Conservation (phyloP, 2,888 invertebrate genomes). For the Ganaspis brasiliensis region DNA sequence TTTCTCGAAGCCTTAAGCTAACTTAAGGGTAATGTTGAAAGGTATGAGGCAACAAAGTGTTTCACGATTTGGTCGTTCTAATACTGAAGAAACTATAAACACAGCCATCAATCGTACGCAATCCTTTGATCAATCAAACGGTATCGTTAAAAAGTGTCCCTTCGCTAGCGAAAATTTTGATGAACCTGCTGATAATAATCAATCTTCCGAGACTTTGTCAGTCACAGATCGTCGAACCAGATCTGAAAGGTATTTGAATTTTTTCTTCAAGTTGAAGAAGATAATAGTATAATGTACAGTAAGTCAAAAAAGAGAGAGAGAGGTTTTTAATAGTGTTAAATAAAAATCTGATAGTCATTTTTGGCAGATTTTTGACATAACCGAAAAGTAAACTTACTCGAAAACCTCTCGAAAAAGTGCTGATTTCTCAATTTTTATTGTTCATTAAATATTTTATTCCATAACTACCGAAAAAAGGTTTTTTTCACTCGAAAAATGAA, state of each 20-base stretch:
- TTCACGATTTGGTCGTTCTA: conserved; percentile 70
- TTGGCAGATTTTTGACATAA: no score
- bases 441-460: no score
- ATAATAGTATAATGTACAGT: no score
- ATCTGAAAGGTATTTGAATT: conserved; percentile 74
- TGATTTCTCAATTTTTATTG: no score
- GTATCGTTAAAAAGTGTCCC: conserved; percentile 65
- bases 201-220: conserved; percentile 54
- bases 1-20: conserved; percentile 62
- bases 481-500: no score
- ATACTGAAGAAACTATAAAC: conserved; percentile 69
- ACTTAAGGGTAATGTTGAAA: conserved; percentile 58
- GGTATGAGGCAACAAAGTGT: conserved; percentile 72
- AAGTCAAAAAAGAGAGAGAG: no score
- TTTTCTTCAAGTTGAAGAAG: neutral
- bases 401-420: no score
- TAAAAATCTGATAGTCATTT: no score
- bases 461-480: no score
- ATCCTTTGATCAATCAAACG: conserved; percentile 67
- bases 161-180: conserved; percentile 61
- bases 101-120: conserved; percentile 68
- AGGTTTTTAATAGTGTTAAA: no score
- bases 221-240: conserved; percentile 69
- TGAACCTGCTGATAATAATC: conserved; percentile 53
- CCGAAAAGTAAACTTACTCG: no score